These are phyloP conservation scores for Cladorhizidae sp. DNA, from an alignment of 37 sponge, comb jelly and placozoan species.

Conservation along the genomic window DNA sequence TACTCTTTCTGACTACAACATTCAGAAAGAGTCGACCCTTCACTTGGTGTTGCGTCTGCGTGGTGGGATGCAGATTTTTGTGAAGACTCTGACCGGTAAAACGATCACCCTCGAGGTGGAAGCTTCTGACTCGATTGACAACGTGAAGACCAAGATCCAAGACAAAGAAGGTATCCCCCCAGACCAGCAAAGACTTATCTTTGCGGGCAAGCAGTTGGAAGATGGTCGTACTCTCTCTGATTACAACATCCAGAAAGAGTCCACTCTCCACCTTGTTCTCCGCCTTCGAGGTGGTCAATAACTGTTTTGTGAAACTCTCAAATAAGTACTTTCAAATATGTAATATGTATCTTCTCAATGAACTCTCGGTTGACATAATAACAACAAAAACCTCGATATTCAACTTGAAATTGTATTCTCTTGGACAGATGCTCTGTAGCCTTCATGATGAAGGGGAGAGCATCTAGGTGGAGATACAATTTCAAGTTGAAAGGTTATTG, in stretches of 20 bases:
- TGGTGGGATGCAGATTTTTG: conserved; percentile 97
- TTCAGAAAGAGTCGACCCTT: no score
- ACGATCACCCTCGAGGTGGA: conserved; percentile 98
- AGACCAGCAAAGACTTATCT: conserved; percentile 97
- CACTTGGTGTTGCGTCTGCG: no score
- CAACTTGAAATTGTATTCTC: no score
- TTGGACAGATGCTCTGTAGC: no score
- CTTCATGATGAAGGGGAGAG: no score
- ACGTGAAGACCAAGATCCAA: conserved; percentile 97
- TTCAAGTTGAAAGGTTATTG: no score
- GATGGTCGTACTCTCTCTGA: conserved; percentile 89
- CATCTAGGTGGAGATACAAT: no score
- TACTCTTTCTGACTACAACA: no score
- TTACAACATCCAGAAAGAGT: conserved; percentile 98
- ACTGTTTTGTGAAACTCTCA: neutral
- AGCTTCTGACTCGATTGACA: conserved; percentile 93
- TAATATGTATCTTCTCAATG: no score
- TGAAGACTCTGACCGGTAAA: conserved; percentile 97
- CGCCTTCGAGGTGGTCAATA: conserved; percentile 82
- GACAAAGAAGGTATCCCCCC: conserved; percentile 97
- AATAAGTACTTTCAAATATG: no score
- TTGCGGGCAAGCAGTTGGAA: conserved; percentile 96
- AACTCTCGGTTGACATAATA: no score
- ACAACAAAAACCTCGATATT: no score
- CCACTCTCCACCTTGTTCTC: conserved; percentile 94